These are phyloP conservation scores for Nannobrachium achirus DNA, from an alignment of 2,113 vertebrate species.

Conservation along the genomic window DNA sequence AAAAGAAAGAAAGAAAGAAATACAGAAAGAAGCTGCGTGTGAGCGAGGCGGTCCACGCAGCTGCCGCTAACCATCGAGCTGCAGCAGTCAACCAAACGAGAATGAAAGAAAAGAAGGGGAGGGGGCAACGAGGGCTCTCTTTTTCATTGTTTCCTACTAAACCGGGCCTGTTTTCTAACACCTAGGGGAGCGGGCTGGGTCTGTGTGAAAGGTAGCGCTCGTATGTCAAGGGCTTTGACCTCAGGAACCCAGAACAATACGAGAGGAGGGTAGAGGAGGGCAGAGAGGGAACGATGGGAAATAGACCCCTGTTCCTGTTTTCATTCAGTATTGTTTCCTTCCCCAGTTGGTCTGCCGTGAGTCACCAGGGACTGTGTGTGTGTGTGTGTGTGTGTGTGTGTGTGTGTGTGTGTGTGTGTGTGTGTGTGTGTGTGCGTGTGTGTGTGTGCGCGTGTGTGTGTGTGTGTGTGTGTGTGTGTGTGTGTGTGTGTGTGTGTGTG, in stretches of 20 bases:
- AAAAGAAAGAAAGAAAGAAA: conserved; percentile 30
- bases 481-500: background rate
- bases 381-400: conserved; percentile 29
- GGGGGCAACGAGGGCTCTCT: conserved; percentile 40
- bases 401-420: background rate
- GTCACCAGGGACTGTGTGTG: background rate
- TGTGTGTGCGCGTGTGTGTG: conserved; percentile 1
- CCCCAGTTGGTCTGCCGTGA: conserved; percentile 39
- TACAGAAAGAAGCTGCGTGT: conserved; percentile 41
- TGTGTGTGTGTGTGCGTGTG: background rate
- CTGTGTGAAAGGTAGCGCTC: conserved; percentile 62
- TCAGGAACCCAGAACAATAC: conserved; percentile 70
- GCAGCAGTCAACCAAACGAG: too few relatives aligned
- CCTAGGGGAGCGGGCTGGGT: conserved; percentile 7
- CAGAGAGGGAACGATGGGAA: conserved; percentile 65
- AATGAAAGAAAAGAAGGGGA: too few relatives aligned
- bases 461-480: background rate
- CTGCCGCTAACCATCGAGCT: conserved; percentile 43
- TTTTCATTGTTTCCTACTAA: conserved; percentile 70
- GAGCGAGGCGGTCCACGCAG: conserved; percentile 52
- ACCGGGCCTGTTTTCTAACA: conserved; percentile 42
- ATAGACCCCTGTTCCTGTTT: conserved; percentile 76
- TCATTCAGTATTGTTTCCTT: conserved; percentile 80
- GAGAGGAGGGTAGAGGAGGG: conserved; percentile 41
- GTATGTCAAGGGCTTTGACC: conserved; percentile 76